Percentiles rank a stretch among this genome's conserved stretches.
phyloP scores from a whole-genome alignment of 2,888 invertebrate species.

The Callosobruchus maculatus region DNA sequence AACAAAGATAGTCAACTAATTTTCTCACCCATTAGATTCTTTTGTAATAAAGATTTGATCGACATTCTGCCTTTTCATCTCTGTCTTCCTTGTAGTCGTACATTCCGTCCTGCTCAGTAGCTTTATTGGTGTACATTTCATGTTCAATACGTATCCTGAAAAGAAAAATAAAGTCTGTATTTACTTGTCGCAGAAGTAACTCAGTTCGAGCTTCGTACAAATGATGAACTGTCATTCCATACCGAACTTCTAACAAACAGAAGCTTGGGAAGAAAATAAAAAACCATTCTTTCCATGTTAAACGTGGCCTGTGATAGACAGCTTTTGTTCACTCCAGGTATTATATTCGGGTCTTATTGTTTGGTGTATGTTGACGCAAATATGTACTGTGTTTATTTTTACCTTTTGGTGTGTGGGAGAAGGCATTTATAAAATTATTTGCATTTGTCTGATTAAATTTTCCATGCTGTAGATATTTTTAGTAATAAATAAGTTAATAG shows the following conservation, averaged over 20 bases:
- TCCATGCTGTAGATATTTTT: too few relatives aligned
- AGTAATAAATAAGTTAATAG: too few relatives aligned
- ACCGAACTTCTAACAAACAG: not conserved
- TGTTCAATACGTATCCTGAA: slow-evolving; percentile 10
- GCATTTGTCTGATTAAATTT: not conserved
- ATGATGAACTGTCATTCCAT: not conserved
- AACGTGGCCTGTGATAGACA: not conserved
- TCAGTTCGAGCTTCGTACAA: not conserved
- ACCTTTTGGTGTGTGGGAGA: not conserved
- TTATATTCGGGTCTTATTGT: not conserved
- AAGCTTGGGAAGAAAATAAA: not conserved
- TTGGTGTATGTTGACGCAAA: not conserved
- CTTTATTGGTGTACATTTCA: slow-evolving; percentile 39
- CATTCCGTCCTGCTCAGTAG: slow-evolving; percentile 28
- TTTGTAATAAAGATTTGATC: slow-evolving; percentile 17
- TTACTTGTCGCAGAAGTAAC: not conserved
- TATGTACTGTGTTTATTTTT: not conserved
- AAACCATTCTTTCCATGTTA: not conserved
- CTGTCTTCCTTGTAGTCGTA: slow-evolving; percentile 1
- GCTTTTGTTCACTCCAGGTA: not conserved
- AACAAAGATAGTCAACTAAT: too few relatives aligned
- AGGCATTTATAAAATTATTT: not conserved
- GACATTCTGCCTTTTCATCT: slow-evolving; percentile 2
- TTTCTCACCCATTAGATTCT: slow-evolving; percentile 4
- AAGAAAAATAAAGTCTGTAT: not conserved